Percentiles rank a stretch among this genome's conserved stretches.
These are phyloP conservation scores for Eurois occulta DNA, from an alignment of 2,888 invertebrate genomes.

Conservation along the genomic window DNA sequence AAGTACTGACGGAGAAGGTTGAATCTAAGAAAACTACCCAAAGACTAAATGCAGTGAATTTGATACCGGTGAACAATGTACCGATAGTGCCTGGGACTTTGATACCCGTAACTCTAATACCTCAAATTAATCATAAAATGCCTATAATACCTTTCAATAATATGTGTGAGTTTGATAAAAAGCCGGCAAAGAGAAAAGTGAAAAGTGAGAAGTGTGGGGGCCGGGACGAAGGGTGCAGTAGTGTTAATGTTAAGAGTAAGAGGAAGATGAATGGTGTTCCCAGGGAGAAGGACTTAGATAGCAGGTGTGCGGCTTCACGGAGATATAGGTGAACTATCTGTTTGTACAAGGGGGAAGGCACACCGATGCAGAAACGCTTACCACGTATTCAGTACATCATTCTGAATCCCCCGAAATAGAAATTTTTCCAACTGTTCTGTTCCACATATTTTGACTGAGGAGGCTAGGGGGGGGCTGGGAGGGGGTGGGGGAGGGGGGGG, in stretches of 20 bases:
- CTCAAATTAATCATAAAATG: conserved; percentile 69
- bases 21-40: conserved; percentile 66
- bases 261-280: conserved; percentile 34
- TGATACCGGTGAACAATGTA: conserved; percentile 62
- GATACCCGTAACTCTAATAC: conserved; percentile 44
- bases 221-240: not conserved
- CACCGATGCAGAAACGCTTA: no score
- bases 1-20: conserved; percentile 77
- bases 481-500: no score
- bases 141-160: conserved; percentile 77
- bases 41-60: conserved; percentile 52
- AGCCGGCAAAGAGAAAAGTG: conserved; percentile 72
- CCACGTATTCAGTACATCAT: no score
- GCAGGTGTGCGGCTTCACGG: conserved; percentile 82
- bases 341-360: no score
- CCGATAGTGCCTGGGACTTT: conserved; percentile 59
- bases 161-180: conserved; percentile 59
- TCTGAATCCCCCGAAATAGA: no score
- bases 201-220: conserved; percentile 42
- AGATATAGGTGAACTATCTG: conserved; percentile 75
- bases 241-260: conserved; percentile 17
- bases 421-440: no score
- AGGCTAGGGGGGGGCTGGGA: no score
- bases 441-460: no score
- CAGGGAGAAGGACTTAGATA: conserved; percentile 71